Conservation (phyloP, 1,140 invertebrate species). For the Melipona quadrifasciata region DNA sequence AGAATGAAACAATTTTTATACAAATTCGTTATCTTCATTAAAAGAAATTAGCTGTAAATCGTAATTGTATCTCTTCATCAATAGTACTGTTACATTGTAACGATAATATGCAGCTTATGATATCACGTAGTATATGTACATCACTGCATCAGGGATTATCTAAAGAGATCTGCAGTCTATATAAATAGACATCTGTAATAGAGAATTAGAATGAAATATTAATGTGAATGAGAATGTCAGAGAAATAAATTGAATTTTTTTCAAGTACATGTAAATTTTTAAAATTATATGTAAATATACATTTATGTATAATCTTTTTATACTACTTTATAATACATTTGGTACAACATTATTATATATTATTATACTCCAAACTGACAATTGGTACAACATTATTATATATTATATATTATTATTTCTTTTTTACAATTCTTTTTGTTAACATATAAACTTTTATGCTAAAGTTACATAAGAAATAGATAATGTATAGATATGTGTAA, state of each 20-base stretch:
- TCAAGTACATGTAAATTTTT: background rate
- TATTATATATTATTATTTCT: no score
- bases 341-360: no score
- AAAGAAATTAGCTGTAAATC: background rate
- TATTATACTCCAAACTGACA: no score
- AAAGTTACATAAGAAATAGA: no score
- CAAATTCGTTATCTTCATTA: background rate
- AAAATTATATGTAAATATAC: background rate
- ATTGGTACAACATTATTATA: no score
- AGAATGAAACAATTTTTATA: background rate
- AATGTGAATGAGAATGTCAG: background rate
- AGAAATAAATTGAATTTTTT: background rate
- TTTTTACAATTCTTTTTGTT: no score
- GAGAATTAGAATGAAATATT: background rate
- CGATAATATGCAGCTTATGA: background rate
- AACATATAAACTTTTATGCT: no score
- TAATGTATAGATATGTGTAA: no score
- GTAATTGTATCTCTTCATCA: background rate
- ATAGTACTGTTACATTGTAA: background rate
- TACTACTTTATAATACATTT: no score
- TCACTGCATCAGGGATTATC: background rate
- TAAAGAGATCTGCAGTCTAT: background rate
- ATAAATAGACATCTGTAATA: background rate
- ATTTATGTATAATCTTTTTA: no score
- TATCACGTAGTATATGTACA: background rate